Base-by-base conservation (phyloP, 2,888 invertebrate species). In the Harpalus rufipes region DNA sequence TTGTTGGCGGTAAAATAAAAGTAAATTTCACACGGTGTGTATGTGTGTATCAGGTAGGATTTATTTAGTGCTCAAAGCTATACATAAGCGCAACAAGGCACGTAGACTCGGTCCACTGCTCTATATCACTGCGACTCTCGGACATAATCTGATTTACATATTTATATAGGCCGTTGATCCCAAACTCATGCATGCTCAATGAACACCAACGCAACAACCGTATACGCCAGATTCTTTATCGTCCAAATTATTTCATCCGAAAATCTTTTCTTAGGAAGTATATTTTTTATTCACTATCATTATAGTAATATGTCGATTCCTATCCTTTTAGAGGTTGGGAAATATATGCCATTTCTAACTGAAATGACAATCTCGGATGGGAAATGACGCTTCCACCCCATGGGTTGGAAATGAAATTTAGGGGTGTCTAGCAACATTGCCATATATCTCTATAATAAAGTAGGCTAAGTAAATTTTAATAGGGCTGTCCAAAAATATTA, bases 111-210 rank as follows among this genome's bases (percentile, higher is more conserved):
- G 32, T 76, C 51, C 56, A 76, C 76, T 76, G 76, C 51, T 76
- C 76, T 76, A 76, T 76, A 56, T 76, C 76, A 56, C 68, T 68
- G 14, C 56, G 21, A 56, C 76, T 44, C 25, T 44, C 25, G 51
- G 56, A 76, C 76, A 56, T 76, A 76, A 76, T 76, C 76, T 76
- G 76, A 76, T 76, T 76, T 76, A 76, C 76, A 76, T 76, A 76
- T 76, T 76, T 76, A 76, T 76, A 76, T 76, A 76, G 76, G 76
- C 12, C 76, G 51, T 76, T 76, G 76, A 76, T 76, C 76, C 39
- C 41, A n/a, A 25, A 25, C n/a, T 25, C 21, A 61, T 61, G 61
- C 21, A 61, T 61, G 61, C 68, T 68, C 68, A 32, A 68, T 68
- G 68, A 68, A 68, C 25, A 39, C 61, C 18, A 61, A 51, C 44